These are phyloP conservation scores for Brachypteracias leptosomus DNA, from an alignment of 2,113 vertebrate species.

Conservation along the genomic window DNA sequence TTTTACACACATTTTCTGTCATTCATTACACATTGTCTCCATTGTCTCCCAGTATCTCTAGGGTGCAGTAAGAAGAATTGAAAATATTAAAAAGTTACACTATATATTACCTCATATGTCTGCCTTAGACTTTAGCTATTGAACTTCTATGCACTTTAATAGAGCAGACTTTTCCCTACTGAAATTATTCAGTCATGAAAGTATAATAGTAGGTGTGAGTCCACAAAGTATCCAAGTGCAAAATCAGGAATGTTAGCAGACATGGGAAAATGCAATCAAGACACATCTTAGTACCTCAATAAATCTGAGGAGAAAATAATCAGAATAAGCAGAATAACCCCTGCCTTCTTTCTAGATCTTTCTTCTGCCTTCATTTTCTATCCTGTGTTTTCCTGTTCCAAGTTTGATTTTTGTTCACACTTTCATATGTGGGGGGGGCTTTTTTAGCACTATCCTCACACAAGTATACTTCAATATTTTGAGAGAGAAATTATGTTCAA, in stretches of 20 bases:
- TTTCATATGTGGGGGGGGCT: not conserved
- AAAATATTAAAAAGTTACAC: conserved; percentile 34
- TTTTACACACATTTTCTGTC: conserved; percentile 14
- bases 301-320: not conserved
- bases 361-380: not conserved
- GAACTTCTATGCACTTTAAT: not conserved
- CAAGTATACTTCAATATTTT: not conserved
- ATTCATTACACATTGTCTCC: conserved; percentile 35
- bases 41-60: conserved; percentile 20
- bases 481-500: not conserved
- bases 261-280: not conserved
- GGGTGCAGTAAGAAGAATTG: not conserved
- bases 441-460: not conserved
- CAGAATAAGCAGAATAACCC: not conserved
- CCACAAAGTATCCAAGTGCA: not conserved
- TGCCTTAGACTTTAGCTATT: conserved; percentile 22
- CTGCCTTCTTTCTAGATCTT: not conserved
- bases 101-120: conserved; percentile 48
- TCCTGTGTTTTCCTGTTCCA: not conserved
- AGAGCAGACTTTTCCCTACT: not conserved
- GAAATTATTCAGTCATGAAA: conserved; percentile 29
- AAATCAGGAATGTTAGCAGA: not conserved
- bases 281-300: not conserved
- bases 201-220: not conserved
- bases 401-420: not conserved